Conservation (phyloP, 2,113 vertebrate species). For the Phasianus colchicus region DNA sequence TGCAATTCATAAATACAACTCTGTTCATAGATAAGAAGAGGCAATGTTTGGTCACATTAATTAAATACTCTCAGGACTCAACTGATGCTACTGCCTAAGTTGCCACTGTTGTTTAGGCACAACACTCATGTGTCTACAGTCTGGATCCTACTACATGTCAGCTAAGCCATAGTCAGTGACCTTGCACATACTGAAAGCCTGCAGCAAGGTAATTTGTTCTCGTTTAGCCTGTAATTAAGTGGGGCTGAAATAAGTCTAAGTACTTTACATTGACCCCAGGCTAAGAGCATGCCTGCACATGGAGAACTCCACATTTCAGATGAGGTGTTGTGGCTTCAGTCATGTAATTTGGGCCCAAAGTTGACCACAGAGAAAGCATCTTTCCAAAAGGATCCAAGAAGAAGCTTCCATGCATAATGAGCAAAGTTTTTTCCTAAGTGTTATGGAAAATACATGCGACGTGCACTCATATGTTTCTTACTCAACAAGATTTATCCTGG, state of each 20-base stretch:
- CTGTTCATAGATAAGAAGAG: neutral
- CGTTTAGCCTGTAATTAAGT: slow-evolving; percentile 6
- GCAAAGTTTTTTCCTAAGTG: neutral
- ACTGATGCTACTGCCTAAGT: neutral
- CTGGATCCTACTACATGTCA: neutral
- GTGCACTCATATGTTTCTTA: neutral
- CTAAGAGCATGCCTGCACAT: neutral
- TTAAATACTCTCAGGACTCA: neutral
- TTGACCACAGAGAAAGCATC: neutral
- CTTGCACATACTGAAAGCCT: neutral
- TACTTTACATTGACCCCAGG: neutral
- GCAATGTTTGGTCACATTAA: neutral
- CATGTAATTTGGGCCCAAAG: neutral
- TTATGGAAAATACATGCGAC: neutral
- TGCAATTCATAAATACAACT: neutral
- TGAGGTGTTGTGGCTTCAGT: neutral
- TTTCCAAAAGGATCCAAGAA: neutral
- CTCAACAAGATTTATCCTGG: neutral
- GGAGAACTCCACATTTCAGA: neutral
- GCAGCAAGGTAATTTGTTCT: neutral
- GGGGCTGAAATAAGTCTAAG: neutral
- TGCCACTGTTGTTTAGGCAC: neutral
- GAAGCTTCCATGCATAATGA: neutral
- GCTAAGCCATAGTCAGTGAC: neutral
- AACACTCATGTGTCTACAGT: rapidly evolving